Percentiles rank a stretch among this genome's conserved stretches.
phyloP scores from a whole-genome alignment of 1,140 invertebrate species.

The Myzus persicae region DNA sequence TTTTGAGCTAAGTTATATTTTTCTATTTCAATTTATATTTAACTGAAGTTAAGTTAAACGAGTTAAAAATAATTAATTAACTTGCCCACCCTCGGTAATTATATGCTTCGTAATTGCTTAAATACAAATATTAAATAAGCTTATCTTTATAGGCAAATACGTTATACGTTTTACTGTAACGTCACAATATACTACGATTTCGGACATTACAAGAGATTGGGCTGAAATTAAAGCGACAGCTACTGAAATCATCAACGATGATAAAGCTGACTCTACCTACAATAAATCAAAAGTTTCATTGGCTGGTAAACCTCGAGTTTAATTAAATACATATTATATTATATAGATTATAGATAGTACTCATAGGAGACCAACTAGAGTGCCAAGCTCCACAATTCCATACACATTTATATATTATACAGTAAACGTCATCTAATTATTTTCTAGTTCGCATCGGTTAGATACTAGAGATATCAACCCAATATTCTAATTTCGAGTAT shows the following conservation, averaged over 20 bases:
- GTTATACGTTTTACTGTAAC: slow-evolving; percentile 94
- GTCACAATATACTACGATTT: slow-evolving; percentile 85
- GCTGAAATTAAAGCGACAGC: slow-evolving; percentile 84
- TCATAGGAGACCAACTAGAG: neutral
- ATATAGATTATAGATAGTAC: too few relatives aligned
- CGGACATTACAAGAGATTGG: slow-evolving; percentile 91
- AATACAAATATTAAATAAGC: neutral
- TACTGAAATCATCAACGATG: slow-evolving; percentile 73
- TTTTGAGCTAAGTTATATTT: too few relatives aligned
- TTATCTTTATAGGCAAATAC: slow-evolving; percentile 73
- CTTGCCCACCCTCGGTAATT: neutral
- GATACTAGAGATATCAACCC: neutral
- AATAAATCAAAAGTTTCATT: slow-evolving; percentile 68
- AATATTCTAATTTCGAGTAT: too few relatives aligned
- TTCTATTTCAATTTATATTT: too few relatives aligned
- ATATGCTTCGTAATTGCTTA: neutral
- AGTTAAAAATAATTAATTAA: too few relatives aligned
- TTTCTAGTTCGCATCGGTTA: neutral
- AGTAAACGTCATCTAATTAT: neutral
- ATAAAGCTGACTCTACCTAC: slow-evolving; percentile 65
- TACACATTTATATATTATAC: neutral
- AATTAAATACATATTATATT: slow-evolving; percentile 6
- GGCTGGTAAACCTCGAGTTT: slow-evolving; percentile 70
- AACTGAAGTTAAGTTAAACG: too few relatives aligned
- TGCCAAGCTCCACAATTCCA: neutral